phyloP scores from a whole-genome alignment of 2,888 invertebrate species.

The Noctua janthe region DNA sequence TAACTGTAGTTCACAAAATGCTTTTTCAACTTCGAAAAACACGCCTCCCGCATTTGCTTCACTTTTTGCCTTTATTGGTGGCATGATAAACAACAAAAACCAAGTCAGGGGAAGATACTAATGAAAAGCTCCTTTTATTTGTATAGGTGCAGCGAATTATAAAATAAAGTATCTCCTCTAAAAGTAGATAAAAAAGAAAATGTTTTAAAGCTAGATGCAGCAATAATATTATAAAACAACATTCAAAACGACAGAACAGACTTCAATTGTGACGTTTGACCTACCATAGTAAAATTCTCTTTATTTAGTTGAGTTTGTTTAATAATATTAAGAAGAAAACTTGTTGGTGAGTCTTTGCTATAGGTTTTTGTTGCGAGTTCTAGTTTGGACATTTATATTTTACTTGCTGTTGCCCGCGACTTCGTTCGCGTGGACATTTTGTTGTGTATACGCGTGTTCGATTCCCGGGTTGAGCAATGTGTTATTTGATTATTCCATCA shows the following conservation, averaged over 20 bases:
- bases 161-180: background rate
- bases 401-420: too few relatives aligned
- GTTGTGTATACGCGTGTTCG: too few relatives aligned
- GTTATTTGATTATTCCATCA: too few relatives aligned
- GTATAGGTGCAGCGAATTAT: background rate
- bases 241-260: background rate
- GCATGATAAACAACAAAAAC: constrained; percentile 71
- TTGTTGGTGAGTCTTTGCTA: background rate
- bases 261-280: background rate
- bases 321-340: background rate
- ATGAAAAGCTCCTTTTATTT: background rate
- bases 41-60: constrained; percentile 52
- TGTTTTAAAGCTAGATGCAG: background rate
- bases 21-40: too few relatives aligned
- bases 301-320: background rate
- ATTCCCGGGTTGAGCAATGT: too few relatives aligned
- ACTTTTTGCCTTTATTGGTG: constrained; percentile 80
- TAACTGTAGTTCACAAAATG: too few relatives aligned
- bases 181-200: background rate
- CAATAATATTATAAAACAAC: background rate
- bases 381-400: background rate
- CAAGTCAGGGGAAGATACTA: background rate
- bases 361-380: background rate
- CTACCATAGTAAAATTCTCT: background rate
- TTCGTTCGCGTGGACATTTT: too few relatives aligned